These are phyloP conservation scores for Diaperis boleti DNA, from an alignment of 2,888 invertebrate genomes.

Conservation along the genomic window DNA sequence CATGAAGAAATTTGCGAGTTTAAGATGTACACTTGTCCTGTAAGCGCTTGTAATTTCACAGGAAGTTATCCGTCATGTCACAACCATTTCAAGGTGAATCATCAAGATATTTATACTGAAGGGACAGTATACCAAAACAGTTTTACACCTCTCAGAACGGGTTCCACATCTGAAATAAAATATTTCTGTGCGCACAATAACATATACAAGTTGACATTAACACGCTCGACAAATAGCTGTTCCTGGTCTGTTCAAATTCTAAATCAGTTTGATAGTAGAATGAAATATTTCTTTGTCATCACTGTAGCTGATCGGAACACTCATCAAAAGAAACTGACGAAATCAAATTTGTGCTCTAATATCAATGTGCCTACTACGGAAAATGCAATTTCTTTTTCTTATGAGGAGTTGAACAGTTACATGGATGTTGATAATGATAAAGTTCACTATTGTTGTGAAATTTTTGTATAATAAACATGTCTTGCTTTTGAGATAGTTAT, in stretches of 20 bases:
- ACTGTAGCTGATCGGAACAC: neutral
- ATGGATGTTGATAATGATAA: neutral
- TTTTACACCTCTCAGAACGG: neutral
- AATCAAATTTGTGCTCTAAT: neutral
- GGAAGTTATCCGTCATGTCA: neutral
- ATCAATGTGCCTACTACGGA: neutral
- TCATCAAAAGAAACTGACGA: neutral
- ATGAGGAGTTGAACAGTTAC: neutral
- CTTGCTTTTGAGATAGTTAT: too few relatives aligned
- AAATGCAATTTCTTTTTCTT: neutral
- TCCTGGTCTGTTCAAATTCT: neutral
- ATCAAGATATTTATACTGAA: neutral
- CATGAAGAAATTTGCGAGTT: slow-evolving; percentile 3
- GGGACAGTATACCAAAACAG: neutral
- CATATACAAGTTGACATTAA: neutral
- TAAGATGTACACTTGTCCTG: neutral
- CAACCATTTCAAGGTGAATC: slow-evolving; percentile 1
- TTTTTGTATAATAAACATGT: too few relatives aligned
- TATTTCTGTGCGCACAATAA: neutral
- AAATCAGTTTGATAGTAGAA: neutral
- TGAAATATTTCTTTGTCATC: neutral
- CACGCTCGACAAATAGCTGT: neutral
- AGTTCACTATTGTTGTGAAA: neutral
- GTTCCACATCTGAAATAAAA: neutral
- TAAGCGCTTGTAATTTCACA: neutral